Percentiles rank a stretch among this genome's conserved stretches.
Evolutionary conservation across 2,888 invertebrate genomes (phyloP).

Genomic region (Synergus japonicus): DNA sequence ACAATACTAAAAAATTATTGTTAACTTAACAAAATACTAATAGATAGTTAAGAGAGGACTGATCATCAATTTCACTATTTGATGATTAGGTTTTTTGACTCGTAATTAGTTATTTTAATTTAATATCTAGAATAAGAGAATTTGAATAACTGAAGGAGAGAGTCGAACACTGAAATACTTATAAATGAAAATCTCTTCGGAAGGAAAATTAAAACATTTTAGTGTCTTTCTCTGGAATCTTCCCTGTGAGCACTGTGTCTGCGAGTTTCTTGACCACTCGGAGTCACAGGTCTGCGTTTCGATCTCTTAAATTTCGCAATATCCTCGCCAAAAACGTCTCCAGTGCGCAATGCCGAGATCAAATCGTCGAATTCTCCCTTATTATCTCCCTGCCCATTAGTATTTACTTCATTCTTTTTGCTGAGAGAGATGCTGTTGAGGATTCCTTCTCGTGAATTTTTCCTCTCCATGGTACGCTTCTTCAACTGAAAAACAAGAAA

Average conservation of each 20-base stretch:
- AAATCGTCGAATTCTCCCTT: slow-evolving; percentile 97
- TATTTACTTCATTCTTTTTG: slow-evolving; percentile 81
- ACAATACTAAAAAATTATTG: not conserved
- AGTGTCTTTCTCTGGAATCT: slow-evolving; percentile 83
- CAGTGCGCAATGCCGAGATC: slow-evolving; percentile 95
- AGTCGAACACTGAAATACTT: slow-evolving; percentile 14
- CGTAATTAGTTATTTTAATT: not conserved
- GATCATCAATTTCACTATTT: not conserved
- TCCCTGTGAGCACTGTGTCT: slow-evolving; percentile 83
- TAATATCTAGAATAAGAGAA: not conserved
- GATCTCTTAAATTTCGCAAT: slow-evolving; percentile 94
- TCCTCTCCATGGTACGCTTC: slow-evolving; percentile 92
- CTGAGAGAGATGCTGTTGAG: slow-evolving; percentile 87
- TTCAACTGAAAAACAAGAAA: slow-evolving; percentile 80
- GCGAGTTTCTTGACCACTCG: slow-evolving; percentile 80
- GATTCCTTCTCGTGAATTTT: slow-evolving; percentile 88
- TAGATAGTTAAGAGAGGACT: not conserved
- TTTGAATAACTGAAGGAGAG: not conserved
- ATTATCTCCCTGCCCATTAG: slow-evolving; percentile 80
- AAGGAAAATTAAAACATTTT: slow-evolving; percentile 43
- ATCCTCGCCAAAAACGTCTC: slow-evolving; percentile 97
- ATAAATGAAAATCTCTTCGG: slow-evolving; percentile 4
- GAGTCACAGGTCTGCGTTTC: slow-evolving; percentile 82
- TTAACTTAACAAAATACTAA: not conserved
- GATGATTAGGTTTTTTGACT: not conserved